Conservation (phyloP, 1,140 invertebrate genomes). For the Panulirus ornatus region DNA sequence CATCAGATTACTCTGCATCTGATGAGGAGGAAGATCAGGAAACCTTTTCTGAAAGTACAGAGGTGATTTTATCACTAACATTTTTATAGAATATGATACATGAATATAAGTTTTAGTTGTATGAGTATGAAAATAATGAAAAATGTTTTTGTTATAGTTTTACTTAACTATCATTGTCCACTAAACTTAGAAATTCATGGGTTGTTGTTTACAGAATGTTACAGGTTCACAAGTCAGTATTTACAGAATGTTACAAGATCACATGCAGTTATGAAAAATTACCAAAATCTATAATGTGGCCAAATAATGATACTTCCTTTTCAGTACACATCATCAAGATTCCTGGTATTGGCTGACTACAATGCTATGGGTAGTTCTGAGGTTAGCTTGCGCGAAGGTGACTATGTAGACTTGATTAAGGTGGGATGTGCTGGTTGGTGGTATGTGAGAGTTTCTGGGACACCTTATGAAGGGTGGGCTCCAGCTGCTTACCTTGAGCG, state of each 20-base stretch:
- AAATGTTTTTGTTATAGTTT: no score
- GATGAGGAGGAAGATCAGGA: slow-evolving; percentile 79
- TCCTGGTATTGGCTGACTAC: slow-evolving; percentile 93
- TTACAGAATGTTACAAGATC: no score
- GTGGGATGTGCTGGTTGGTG: slow-evolving; percentile 96
- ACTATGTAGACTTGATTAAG: slow-evolving; percentile 91
- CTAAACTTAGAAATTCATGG: no score
- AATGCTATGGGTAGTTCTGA: slow-evolving; percentile 92
- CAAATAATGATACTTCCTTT: not conserved
- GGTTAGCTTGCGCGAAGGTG: slow-evolving; percentile 92
- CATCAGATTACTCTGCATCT: slow-evolving; percentile 79
- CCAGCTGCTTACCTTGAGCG: slow-evolving; percentile 94
- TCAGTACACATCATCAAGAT: slow-evolving; percentile 78
- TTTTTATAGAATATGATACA: no score
- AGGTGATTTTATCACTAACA: slow-evolving; percentile 68
- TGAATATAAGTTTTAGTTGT: no score
- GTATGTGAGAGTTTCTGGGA: slow-evolving; percentile 91
- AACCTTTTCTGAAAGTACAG: slow-evolving; percentile 77
- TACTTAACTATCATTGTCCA: no score
- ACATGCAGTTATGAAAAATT: no score
- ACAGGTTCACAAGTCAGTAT: no score
- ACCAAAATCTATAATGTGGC: no score
- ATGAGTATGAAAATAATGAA: not conserved
- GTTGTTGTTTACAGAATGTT: no score
- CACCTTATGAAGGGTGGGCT: slow-evolving; percentile 90